Conservation (phyloP, 2,113 vertebrate genomes). For the Nettapus auritus region DNA sequence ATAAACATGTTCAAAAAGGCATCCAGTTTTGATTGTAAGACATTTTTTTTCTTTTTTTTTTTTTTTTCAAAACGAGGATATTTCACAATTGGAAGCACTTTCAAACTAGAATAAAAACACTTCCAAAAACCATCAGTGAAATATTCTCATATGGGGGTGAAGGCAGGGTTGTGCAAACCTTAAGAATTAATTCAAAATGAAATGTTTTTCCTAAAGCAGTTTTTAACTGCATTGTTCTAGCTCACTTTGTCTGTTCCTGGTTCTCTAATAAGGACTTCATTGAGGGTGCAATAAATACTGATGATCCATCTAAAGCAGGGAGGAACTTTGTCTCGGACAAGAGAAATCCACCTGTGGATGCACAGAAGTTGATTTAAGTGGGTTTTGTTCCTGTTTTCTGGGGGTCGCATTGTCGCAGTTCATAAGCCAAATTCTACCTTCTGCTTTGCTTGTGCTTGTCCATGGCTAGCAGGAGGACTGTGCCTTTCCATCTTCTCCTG, state of each 20-base stretch:
- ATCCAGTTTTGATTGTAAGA: neutral
- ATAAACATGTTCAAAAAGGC: neutral
- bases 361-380: neutral
- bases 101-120: neutral
- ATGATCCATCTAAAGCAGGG: fast-evolving
- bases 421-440: fast-evolving
- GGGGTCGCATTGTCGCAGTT: fast-evolving
- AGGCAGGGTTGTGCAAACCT: neutral
- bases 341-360: neutral
- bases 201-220: neutral
- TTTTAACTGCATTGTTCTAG: neutral
- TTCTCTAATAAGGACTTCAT: neutral
- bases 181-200: neutral
- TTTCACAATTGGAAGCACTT: neutral
- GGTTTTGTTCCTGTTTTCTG: neutral
- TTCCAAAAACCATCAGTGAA: neutral
- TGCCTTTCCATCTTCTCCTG: fast-evolving
- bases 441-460: fast-evolving
- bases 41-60: neutral
- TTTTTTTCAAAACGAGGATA: neutral
- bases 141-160: neutral
- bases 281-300: neutral
- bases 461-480: neutral
- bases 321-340: neutral
- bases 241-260: neutral